These are phyloP conservation scores for Ptychodera flava DNA, from an alignment of 35 echinoderm and acorn worm species.

Conservation along the genomic window DNA sequence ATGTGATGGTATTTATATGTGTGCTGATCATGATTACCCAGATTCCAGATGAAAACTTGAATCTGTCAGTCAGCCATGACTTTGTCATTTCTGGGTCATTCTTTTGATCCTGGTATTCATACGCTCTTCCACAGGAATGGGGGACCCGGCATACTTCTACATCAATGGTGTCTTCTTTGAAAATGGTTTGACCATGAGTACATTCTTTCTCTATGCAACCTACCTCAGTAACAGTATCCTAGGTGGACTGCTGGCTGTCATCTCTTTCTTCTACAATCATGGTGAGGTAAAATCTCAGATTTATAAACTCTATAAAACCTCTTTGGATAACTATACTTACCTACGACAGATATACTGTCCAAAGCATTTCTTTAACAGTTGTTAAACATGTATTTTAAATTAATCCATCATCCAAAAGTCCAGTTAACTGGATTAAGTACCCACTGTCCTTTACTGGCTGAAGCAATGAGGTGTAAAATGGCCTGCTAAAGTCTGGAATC, in stretches of 20 bases:
- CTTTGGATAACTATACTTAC: neutral
- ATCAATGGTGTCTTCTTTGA: conserved; percentile 67
- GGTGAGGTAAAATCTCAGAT: conserved; percentile 63
- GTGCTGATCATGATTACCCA: too few species aligned
- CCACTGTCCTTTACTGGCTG: neutral
- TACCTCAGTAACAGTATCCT: conserved; percentile 64
- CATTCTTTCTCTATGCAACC: conserved; percentile 46
- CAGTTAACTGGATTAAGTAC: neutral
- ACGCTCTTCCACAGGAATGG: conserved; percentile 75
- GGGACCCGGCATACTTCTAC: conserved; percentile 83
- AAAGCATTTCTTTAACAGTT: neutral
- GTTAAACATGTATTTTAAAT: neutral
- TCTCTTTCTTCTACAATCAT: conserved; percentile 91
- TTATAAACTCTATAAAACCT: neutral
- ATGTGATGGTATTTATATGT: too few species aligned
- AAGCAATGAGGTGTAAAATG: too few species aligned
- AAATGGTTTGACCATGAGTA: conserved; percentile 72
- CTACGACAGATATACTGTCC: neutral
- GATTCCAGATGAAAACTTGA: too few species aligned
- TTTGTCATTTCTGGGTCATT: too few species aligned
- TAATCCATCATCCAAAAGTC: neutral
- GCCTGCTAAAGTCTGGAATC: too few species aligned
- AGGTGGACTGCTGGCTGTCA: conserved; percentile 76
- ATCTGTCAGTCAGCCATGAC: too few species aligned
- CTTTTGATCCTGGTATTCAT: too few species aligned